phyloP scores from a whole-genome alignment of 2,888 invertebrate genomes.

The Plagodis pulveraria region DNA sequence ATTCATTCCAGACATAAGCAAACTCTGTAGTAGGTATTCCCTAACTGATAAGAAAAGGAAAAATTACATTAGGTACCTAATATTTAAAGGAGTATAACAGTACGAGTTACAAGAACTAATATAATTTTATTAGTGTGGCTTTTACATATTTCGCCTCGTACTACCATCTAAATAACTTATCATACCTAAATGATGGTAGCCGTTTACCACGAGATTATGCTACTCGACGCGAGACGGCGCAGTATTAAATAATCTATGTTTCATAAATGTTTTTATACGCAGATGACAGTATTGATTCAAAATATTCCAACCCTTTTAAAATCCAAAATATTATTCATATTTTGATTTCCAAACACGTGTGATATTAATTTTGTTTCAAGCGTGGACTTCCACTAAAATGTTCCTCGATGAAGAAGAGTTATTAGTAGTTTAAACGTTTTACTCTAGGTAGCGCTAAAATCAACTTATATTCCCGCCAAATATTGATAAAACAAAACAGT shows the following conservation, averaged over 20 bases:
- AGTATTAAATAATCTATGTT: neutral
- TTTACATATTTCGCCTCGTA: neutral
- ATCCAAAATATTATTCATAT: too few species aligned
- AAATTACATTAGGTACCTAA: too few species aligned
- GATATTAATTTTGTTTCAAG: too few species aligned
- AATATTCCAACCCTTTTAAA: neutral
- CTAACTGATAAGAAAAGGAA: too few species aligned
- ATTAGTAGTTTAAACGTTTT: neutral
- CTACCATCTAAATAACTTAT: conserved; percentile 19
- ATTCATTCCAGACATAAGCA: too few species aligned
- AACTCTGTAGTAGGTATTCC: too few species aligned
- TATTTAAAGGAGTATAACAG: too few species aligned
- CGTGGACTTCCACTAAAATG: too few species aligned
- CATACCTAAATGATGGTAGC: neutral
- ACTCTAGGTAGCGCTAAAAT: conserved; percentile 36
- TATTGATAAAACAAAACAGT: neutral
- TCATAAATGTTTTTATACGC: neutral
- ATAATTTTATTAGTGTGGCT: too few species aligned
- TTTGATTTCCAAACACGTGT: too few species aligned
- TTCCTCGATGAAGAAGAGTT: too few species aligned
- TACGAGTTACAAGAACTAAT: too few species aligned
- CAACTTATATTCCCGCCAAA: neutral
- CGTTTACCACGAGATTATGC: conserved; percentile 2
- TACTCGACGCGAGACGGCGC: conserved; percentile 29
- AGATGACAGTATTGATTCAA: neutral